Evolutionary conservation across 2,113 vertebrate species (phyloP).

Genomic region (Prionailurus bengalensis): DNA sequence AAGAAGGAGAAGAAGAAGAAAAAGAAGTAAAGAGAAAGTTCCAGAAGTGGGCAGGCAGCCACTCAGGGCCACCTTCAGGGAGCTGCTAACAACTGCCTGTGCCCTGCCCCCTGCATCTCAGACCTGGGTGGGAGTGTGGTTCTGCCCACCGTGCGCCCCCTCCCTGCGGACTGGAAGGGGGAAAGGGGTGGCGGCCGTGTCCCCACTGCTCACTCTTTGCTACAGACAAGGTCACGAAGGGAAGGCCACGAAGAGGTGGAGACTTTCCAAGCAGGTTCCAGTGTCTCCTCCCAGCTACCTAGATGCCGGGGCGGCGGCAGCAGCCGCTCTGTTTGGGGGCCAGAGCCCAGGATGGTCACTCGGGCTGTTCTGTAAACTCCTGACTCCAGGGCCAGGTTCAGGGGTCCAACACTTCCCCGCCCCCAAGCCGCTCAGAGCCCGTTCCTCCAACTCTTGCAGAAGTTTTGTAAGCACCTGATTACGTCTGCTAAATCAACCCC

Average conservation of each 20-base stretch:
- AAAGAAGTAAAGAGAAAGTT: not conserved
- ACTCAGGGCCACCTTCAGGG: not conserved
- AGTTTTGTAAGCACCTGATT: not conserved
- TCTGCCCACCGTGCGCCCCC: fast-evolving
- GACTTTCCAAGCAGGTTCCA: not conserved
- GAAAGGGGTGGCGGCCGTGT: not conserved
- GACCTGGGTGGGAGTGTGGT: not conserved
- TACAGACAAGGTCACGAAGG: not conserved
- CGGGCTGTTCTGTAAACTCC: not conserved
- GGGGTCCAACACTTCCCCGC: not conserved
- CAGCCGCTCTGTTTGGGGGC: not conserved
- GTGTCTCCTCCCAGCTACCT: not conserved
- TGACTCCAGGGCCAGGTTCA: not conserved
- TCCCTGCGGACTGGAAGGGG: not conserved
- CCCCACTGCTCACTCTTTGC: not conserved
- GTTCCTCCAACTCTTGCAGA: not conserved
- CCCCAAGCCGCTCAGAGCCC: not conserved
- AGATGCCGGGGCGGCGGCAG: not conserved
- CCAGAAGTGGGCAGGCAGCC: not conserved
- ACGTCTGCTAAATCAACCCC: not conserved
- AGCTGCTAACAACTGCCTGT: not conserved
- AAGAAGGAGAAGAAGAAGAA: not conserved
- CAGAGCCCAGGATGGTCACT: not conserved
- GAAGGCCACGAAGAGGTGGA: not conserved
- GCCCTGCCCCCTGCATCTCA: not conserved